Evolutionary conservation across 1,140 invertebrate genomes (phyloP), one percentile per base, ranked within the genome.

Genomic region (Lamellibrachia luymesi): DNA sequence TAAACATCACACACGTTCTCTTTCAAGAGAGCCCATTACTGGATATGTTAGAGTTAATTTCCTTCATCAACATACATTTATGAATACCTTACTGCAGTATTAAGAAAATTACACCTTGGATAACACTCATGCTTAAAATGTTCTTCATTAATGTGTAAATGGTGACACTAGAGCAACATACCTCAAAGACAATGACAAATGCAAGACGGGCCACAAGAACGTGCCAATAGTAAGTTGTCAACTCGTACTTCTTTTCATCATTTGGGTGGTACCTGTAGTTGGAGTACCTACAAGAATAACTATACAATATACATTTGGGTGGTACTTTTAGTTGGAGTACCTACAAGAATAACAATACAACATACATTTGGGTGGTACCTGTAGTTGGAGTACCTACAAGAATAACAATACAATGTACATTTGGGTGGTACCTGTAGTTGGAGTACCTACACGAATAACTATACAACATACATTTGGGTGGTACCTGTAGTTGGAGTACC

Each of bases 111-210:
- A 38, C 38, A 38, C 38, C 38, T 38, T 0, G 38, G 38, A 38
- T 38, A 38, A 38, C 38, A 38, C 1, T 38, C 38, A 38, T 38
- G 38, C 38, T 38, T 38, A 38, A 38, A 38, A 38, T 38, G 38
- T 38, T 38, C 38, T 38, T 38, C 38, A 38, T 38, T 38, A 38
- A 38, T 38, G 38, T 80, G 25, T 80, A 80, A 80, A 80, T 2
- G 17, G 64, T 80, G 64, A 8, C 1, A 17, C 38, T 38, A 38
- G 38, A 38, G 38, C 38, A 38, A 80, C 64, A 80, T 80, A 99
- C 98, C 97, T 99, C 98, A 96, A 99, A 99, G 2, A 98, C 97
- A 0, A 99, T 98, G 22, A 99, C 98, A 95, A 99, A 99, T 0
- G 98, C 98, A 4, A 99, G 96, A 94, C 98, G 97, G 0, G 98